phyloP scores from a whole-genome alignment of 2,113 vertebrate genomes.

The Pandion haliaetus region DNA sequence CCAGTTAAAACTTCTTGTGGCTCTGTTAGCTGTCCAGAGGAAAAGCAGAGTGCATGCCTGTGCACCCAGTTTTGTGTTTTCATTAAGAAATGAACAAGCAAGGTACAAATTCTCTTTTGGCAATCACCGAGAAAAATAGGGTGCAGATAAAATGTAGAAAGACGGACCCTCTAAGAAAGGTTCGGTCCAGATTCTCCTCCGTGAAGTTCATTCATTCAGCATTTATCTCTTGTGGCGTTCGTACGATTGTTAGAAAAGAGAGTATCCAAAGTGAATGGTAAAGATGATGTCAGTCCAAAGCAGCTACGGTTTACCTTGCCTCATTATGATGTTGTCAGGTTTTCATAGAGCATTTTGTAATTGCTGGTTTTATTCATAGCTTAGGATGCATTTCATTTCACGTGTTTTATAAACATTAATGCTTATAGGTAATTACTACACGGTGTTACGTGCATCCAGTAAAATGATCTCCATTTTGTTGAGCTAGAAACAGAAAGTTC shows the following conservation, averaged over 20 bases:
- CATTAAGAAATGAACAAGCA: background rate
- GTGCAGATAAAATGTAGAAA: background rate
- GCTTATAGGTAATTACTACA: background rate
- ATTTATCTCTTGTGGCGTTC: background rate
- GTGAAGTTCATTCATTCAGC: background rate
- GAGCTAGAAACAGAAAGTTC: background rate
- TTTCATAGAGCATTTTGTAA: background rate
- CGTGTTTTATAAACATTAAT: background rate
- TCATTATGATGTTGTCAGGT: fast-evolving
- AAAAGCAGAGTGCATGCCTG: background rate
- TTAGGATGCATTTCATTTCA: background rate
- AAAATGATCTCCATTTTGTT: background rate
- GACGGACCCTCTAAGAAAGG: background rate
- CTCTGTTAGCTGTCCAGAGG: background rate
- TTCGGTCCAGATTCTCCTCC: background rate
- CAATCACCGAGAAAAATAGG: background rate
- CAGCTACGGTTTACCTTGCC: background rate
- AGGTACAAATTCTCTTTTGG: background rate
- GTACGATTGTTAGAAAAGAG: background rate
- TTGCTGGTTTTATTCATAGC: background rate
- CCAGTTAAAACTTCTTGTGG: background rate
- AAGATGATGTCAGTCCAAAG: background rate
- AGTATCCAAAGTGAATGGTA: background rate
- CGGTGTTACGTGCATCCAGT: background rate
- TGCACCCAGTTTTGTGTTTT: background rate